phyloP scores from a whole-genome alignment of 2,888 invertebrate genomes.

The Spatulosminthurus flaviceps region DNA sequence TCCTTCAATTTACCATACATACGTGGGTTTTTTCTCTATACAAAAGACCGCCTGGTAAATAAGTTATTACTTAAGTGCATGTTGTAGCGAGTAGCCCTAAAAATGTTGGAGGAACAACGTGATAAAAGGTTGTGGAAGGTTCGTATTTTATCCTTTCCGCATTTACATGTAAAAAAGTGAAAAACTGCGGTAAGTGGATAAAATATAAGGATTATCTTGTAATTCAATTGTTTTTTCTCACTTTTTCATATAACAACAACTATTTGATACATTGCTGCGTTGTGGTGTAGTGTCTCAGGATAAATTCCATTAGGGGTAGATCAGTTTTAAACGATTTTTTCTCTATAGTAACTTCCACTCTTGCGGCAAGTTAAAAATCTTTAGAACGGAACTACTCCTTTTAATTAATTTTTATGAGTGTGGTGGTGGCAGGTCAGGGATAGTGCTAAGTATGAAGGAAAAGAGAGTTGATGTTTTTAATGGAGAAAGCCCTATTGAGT shows the following conservation, averaged over 20 bases:
- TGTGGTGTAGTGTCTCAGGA: no score
- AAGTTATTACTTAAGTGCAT: constrained; percentile 18
- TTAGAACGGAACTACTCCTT: neutral
- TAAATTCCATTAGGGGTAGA: no score
- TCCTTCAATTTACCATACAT: neutral
- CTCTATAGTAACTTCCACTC: neutral
- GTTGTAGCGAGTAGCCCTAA: constrained; percentile 20
- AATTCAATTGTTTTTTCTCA: no score
- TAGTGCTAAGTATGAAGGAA: neutral
- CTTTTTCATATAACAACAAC: no score
- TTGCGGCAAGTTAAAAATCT: neutral
- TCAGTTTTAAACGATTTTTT: no score
- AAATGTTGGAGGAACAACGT: constrained; percentile 26
- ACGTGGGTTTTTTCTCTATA: neutral
- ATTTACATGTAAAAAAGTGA: neutral
- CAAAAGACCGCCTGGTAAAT: neutral
- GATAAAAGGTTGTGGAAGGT: constrained; percentile 34
- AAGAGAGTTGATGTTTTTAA: neutral
- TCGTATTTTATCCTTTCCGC: neutral
- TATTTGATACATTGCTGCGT: no score
- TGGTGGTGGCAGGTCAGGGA: constrained; percentile 12
- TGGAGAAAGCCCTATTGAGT: no score
- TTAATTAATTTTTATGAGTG: constrained; percentile 13
- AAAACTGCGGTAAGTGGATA: neutral
- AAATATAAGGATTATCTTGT: neutral